Evolutionary conservation across 2,113 vertebrate species (phyloP).

Genomic region (Todiramphus saurophagus): DNA sequence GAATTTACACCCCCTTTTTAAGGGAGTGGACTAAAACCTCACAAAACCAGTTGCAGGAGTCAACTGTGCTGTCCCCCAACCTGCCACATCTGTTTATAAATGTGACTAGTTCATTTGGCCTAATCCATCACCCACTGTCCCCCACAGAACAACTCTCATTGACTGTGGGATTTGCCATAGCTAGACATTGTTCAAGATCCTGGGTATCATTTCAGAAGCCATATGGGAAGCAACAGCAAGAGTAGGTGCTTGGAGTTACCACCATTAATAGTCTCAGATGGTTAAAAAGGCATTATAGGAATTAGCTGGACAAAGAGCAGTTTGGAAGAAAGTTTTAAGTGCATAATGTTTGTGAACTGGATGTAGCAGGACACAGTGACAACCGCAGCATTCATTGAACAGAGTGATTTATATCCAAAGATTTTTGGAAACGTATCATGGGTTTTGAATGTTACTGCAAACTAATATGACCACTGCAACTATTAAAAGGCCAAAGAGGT

Average conservation of each 20-base stretch:
- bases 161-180: background rate
- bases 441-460: background rate
- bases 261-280: background rate
- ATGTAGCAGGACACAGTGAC: background rate
- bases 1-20: background rate
- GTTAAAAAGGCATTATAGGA: background rate
- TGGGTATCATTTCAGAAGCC: background rate
- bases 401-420: background rate
- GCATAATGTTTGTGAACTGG: background rate
- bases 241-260: background rate
- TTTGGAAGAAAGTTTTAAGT: background rate
- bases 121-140: background rate
- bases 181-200: background rate
- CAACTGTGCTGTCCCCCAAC: rapidly evolving
- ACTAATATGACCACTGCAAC: background rate
- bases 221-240: background rate
- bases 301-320: background rate
- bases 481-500: background rate
- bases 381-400: background rate
- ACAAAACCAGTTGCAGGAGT: background rate
- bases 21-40: background rate
- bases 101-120: background rate
- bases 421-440: background rate
- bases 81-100: background rate
- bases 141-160: background rate